phyloP scores from a whole-genome alignment of 1,140 invertebrate genomes.

The Penaeus chinensis region DNA sequence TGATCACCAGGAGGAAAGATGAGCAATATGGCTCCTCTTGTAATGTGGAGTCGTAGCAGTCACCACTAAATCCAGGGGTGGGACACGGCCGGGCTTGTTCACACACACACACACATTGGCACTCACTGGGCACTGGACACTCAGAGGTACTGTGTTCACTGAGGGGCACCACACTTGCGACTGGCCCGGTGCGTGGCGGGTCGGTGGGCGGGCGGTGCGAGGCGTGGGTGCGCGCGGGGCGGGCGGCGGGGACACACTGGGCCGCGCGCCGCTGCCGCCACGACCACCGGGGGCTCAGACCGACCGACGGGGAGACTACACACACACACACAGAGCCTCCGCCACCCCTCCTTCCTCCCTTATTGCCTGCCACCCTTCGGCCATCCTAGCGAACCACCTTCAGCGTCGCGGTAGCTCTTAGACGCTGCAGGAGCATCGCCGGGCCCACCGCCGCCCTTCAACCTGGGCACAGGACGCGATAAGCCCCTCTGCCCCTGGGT shows the following conservation, averaged over 20 bases:
- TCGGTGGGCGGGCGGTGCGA: slow-evolving; percentile 35
- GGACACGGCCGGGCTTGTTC: background rate
- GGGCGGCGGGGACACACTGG: slow-evolving; percentile 48
- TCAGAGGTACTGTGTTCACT: slow-evolving; percentile 52
- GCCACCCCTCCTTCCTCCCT: slow-evolving; percentile 8
- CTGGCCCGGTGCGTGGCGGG: slow-evolving; percentile 53
- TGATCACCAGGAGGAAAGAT: background rate
- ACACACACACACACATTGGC: slow-evolving; percentile 25
- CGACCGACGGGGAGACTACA: slow-evolving; percentile 37
- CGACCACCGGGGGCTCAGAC: slow-evolving; percentile 41
- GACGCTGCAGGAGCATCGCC: background rate
- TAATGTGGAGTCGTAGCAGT: slow-evolving; percentile 36
- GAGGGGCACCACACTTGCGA: slow-evolving; percentile 58
- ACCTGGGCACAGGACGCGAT: too few relatives aligned
- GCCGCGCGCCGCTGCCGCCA: slow-evolving; percentile 50
- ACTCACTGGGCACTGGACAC: slow-evolving; percentile 56
- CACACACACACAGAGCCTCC: slow-evolving; percentile 21
- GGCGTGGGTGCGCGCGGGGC: slow-evolving; percentile 56
- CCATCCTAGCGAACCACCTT: background rate
- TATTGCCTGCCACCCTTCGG: background rate
- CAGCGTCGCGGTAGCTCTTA: background rate
- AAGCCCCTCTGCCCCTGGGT: too few relatives aligned
- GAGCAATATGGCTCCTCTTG: slow-evolving; percentile 42
- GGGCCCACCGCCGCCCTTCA: background rate
- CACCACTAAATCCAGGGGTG: slow-evolving; percentile 2